These are phyloP conservation scores for Beroe ovata DNA, from an alignment of 37 sponge, comb jelly and placozoan species.

Conservation along the genomic window DNA sequence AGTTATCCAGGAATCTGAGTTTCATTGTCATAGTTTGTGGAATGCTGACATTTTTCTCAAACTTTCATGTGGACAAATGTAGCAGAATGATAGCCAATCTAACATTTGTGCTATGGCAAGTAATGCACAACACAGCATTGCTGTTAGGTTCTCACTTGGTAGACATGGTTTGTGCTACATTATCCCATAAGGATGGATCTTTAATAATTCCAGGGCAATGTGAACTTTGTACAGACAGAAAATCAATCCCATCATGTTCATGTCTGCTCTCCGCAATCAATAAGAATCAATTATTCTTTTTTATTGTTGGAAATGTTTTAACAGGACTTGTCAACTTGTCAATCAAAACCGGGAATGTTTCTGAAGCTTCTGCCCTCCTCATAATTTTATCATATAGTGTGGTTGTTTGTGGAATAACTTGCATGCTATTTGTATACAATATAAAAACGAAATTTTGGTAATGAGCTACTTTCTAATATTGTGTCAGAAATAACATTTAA, in stretches of 20 bases:
- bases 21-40: not conserved
- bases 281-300: constrained; percentile 88
- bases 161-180: constrained; percentile 11
- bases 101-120: constrained; percentile 22
- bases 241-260: not conserved
- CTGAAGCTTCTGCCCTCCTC: not conserved
- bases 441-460: constrained; percentile 58
- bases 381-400: not conserved
- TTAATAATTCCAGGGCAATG: constrained; percentile 13
- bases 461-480: not conserved
- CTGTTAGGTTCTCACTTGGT: not conserved
- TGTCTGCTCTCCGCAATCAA: constrained; percentile 82
- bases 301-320: constrained; percentile 84
- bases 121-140: constrained; percentile 9
- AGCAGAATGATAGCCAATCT: constrained; percentile 51
- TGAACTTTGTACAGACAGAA: constrained; percentile 15
- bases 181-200: not conserved
- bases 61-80: not conserved
- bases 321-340: constrained; percentile 89
- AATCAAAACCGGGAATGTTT: constrained; percentile 73
- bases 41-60: not conserved
- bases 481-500: not conserved
- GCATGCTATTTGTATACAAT: not conserved
- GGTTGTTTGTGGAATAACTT: constrained; percentile 6
- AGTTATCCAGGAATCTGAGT: not conserved